Conservation (phyloP, 2,888 invertebrate species). For the Dolichomitus sp. region DNA sequence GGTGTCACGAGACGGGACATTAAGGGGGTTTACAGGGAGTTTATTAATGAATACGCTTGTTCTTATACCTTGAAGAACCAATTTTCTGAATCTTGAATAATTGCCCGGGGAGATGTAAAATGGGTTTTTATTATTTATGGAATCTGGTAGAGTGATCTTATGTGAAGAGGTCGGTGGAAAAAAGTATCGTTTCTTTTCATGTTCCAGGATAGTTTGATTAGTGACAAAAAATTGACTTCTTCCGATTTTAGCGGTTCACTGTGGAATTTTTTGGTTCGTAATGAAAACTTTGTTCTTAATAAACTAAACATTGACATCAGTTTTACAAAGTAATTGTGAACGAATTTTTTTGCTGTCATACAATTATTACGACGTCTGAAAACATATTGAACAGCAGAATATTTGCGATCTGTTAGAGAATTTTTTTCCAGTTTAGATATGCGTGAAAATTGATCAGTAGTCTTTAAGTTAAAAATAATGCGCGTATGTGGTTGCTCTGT, state of each 20-base stretch:
- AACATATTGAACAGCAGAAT: no score
- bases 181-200: not conserved
- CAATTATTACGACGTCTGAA: no score
- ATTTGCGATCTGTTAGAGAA: no score
- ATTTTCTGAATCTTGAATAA: constrained; percentile 3
- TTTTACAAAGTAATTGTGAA: no score
- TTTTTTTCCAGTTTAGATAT: no score
- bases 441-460: no score
- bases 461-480: no score
- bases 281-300: no score
- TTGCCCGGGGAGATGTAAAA: not conserved
- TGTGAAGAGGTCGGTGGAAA: not conserved
- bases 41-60: not conserved
- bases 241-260: not conserved
- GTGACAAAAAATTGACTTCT: not conserved
- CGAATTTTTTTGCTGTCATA: no score
- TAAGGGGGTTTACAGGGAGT: not conserved
- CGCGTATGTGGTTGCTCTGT: no score
- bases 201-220: no score
- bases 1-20: constrained; percentile 10
- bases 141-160: not conserved
- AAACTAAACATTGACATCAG: no score
- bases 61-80: not conserved
- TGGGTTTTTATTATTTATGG: constrained; percentile 4
- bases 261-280: not conserved